A percentile compares a stretch with the other conserved stretches of the same genome.
These are phyloP conservation scores for Elaphurus davidianus DNA, from an alignment of 2,113 vertebrate species.

Conservation along the genomic window DNA sequence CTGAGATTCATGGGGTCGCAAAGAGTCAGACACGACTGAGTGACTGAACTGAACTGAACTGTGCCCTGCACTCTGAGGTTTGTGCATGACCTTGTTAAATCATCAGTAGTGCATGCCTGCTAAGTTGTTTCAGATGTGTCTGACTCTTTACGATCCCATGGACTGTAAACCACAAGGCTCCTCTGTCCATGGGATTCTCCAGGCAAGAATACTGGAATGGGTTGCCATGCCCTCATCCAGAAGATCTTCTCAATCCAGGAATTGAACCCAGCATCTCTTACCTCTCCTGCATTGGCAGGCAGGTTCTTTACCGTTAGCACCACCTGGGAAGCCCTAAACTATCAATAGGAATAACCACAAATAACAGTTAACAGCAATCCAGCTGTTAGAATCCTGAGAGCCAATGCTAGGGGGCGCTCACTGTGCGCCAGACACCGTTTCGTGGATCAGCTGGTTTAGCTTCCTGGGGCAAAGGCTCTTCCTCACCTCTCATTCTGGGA, in stretches of 20 bases:
- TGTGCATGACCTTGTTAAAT: not conserved
- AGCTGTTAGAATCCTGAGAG: not conserved
- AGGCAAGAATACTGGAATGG: not conserved
- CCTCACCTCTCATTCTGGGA: accelerated
- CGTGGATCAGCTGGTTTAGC: accelerated
- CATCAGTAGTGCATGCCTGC: not conserved
- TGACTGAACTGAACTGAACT: not conserved
- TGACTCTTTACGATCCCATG: not conserved
- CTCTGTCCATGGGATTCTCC: not conserved
- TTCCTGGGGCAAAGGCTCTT: not conserved
- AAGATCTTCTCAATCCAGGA: not conserved
- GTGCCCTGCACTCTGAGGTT: accelerated
- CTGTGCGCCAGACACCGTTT: accelerated
- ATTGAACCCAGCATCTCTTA: not conserved
- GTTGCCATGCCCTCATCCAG: not conserved
- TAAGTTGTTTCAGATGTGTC: not conserved
- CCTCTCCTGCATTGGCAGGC: not conserved
- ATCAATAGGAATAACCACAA: not conserved
- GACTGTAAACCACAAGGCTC: not conserved
- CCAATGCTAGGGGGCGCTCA: accelerated
- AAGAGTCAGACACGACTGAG: no score
- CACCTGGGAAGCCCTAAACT: not conserved
- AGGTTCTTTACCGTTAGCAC: not conserved
- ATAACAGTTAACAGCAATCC: not conserved
- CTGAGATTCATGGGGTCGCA: no score